Percentiles rank a stretch among this genome's conserved stretches.
Conservation (phyloP, 2,113 vertebrate genomes). For the Eupsittula cactorum region DNA sequence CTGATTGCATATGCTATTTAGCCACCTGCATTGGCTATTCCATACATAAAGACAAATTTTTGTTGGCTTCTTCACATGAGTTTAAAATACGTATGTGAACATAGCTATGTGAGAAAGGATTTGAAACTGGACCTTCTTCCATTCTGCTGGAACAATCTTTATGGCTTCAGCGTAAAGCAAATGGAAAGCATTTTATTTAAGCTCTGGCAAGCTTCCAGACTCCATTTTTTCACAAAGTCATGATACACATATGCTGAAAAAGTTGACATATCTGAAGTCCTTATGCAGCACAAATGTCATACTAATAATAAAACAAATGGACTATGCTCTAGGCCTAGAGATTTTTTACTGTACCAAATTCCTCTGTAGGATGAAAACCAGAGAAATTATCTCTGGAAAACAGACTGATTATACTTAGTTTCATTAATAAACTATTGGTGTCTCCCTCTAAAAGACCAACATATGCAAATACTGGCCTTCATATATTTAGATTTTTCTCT, state of each 20-base stretch:
- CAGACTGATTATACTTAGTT: neutral
- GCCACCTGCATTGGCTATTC: constrained; percentile 8
- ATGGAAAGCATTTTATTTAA: constrained; percentile 39
- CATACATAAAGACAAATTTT: neutral
- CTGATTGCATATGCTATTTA: neutral
- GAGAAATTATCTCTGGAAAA: constrained; percentile 1
- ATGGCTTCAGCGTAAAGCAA: constrained; percentile 20
- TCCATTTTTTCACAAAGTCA: neutral
- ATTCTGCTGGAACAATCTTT: neutral
- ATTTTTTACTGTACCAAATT: neutral
- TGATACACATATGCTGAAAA: neutral
- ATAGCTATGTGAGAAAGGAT: neutral
- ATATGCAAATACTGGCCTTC: constrained; percentile 9
- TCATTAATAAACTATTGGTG: neutral
- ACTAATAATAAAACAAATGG: neutral
- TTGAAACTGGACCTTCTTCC: constrained; percentile 8
- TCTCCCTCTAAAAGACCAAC: neutral
- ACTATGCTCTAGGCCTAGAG: neutral
- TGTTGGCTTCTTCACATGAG: constrained; percentile 8
- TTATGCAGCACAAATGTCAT: neutral
- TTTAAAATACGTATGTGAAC: neutral
- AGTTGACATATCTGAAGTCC: neutral
- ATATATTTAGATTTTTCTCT: constrained; percentile 21
- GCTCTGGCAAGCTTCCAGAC: neutral
- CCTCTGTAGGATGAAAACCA: neutral